These are phyloP conservation scores for Echeneis naucrates DNA, from an alignment of 2,797 vertebrate species.

Conservation along the genomic window DNA sequence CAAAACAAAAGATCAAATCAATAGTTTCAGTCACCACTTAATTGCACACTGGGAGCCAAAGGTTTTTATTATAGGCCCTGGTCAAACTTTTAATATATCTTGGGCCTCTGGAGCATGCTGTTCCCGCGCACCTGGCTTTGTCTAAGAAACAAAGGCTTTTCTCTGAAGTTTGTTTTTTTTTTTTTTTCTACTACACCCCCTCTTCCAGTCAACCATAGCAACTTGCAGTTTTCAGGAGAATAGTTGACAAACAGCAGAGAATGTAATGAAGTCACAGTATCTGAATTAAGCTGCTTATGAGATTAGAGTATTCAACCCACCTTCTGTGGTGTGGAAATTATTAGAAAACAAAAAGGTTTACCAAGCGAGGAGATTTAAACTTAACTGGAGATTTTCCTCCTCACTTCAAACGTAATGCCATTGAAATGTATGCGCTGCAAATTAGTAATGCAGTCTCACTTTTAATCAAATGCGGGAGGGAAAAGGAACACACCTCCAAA, in stretches of 20 bases:
- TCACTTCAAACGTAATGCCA: constrained; percentile 76
- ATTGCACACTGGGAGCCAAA: constrained; percentile 79
- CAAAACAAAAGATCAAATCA: constrained; percentile 82
- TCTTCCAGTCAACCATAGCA: constrained; percentile 64
- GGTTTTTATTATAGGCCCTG: constrained; percentile 77
- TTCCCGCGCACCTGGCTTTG: constrained; percentile 63
- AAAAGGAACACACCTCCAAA: constrained; percentile 40
- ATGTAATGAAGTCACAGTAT: constrained; percentile 84
- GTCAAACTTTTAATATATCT: constrained; percentile 86
- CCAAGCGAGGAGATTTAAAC: constrained; percentile 70
- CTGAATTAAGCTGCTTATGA: constrained; percentile 85
- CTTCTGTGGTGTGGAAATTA: constrained; percentile 82
- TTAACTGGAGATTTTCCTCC: constrained; percentile 80
- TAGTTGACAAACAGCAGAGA: constrained; percentile 79
- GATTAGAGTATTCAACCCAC: constrained; percentile 83
- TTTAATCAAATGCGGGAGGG: constrained; percentile 74
- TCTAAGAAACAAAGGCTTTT: constrained; percentile 70
- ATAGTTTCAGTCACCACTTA: constrained; percentile 79
- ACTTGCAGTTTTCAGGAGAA: constrained; percentile 71
- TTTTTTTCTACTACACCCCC: neutral
- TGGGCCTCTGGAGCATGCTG: constrained; percentile 70
- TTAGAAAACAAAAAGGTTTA: constrained; percentile 82
- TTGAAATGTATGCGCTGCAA: constrained; percentile 68
- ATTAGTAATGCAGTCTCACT: constrained; percentile 74
- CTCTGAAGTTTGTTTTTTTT: constrained; percentile 37